phyloP scores from a whole-genome alignment of 2,888 invertebrate species.

The Chaetoderma sp. region DNA sequence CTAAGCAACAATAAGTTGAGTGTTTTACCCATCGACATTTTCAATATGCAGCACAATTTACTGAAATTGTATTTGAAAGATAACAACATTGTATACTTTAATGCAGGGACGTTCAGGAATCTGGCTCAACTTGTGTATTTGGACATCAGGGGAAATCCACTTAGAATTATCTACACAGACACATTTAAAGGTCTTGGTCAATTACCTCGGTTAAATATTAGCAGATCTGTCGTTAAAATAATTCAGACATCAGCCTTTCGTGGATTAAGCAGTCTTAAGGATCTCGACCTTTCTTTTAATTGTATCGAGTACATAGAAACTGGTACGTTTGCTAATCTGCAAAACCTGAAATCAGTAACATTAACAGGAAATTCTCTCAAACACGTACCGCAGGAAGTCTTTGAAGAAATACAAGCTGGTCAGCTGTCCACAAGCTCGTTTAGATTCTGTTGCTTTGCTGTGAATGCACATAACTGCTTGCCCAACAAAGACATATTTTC shows the following conservation, averaged over 20 bases:
- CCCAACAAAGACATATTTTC: constrained; percentile 46
- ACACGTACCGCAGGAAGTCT: not conserved
- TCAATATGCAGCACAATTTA: not conserved
- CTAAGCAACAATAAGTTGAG: not conserved
- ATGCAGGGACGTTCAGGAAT: not conserved
- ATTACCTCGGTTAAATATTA: not conserved
- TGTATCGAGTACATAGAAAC: constrained; percentile 25
- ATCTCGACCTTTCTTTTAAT: constrained; percentile 25
- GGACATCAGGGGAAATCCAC: not conserved
- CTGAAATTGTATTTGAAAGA: not conserved
- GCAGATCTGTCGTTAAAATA: not conserved
- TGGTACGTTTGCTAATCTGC: constrained; percentile 10
- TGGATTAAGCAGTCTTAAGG: constrained; percentile 8
- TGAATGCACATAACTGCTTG: constrained; percentile 28
- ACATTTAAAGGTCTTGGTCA: not conserved
- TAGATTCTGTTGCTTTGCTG: not conserved
- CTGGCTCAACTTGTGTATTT: not conserved
- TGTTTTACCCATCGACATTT: not conserved
- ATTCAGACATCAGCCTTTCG: not conserved
- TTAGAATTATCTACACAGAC: not conserved
- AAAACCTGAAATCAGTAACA: constrained; percentile 4
- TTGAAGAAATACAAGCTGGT: not conserved
- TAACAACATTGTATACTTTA: not conserved
- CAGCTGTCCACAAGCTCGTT: not conserved
- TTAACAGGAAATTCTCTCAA: not conserved